These are phyloP conservation scores for Protosalanx chinensis DNA, from an alignment of 2,797 vertebrate species.

Conservation along the genomic window DNA sequence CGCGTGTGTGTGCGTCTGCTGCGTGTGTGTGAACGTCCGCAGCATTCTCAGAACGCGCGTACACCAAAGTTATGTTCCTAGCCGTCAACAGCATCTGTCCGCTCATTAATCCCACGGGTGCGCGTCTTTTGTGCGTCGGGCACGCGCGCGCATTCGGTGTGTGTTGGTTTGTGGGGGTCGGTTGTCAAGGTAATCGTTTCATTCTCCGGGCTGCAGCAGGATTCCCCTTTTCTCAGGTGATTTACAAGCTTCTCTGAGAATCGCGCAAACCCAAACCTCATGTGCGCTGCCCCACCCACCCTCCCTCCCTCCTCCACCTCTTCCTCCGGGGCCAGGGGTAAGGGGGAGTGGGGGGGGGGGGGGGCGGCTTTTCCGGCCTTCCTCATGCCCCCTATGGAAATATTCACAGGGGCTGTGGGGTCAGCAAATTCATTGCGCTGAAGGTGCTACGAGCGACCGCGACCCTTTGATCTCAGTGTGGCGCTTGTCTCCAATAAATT, in stretches of 20 bases:
- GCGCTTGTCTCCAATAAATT: slow-evolving; percentile 74
- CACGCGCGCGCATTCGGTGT: not conserved
- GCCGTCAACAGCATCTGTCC: not conserved
- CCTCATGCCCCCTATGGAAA: slow-evolving; percentile 59
- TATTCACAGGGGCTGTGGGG: slow-evolving; percentile 62
- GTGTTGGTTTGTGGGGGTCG: not conserved
- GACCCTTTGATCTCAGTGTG: slow-evolving; percentile 70
- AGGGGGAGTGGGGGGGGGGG: no score
- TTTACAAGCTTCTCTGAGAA: slow-evolving; percentile 58
- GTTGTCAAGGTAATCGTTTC: not conserved
- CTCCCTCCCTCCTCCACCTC: slow-evolving; percentile 28
- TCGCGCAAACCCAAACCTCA: slow-evolving; percentile 69
- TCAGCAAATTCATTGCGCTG: slow-evolving; percentile 70
- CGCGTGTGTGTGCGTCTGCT: slow-evolving; percentile 14
- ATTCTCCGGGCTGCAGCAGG: slow-evolving; percentile 25
- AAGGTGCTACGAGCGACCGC: slow-evolving; percentile 69
- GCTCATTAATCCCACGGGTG: not conserved
- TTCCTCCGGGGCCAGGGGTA: not conserved
- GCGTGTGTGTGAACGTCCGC: slow-evolving; percentile 10
- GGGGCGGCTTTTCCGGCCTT: slow-evolving; percentile 55
- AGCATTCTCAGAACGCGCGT: not conserved
- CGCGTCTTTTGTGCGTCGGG: not conserved
- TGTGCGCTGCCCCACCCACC: slow-evolving; percentile 52
- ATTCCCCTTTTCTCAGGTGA: slow-evolving; percentile 53
- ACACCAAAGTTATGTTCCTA: not conserved